Percentiles rank a stretch among this genome's conserved stretches.
Conservation (phyloP, 2,888 invertebrate species). For the Lasioglossum morio region DNA sequence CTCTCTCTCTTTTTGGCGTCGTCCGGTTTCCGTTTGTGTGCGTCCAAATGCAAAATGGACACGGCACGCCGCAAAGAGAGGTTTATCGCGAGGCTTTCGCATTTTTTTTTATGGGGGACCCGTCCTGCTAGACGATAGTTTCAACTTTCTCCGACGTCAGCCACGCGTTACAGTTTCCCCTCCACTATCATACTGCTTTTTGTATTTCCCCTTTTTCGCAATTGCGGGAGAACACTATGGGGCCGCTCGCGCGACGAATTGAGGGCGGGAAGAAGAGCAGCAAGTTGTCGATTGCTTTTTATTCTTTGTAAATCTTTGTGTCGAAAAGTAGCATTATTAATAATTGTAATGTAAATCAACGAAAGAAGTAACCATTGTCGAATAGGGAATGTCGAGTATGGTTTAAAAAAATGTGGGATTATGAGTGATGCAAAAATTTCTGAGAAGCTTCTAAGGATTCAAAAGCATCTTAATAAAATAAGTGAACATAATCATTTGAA, state of each 20-base stretch:
- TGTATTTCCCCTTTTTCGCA: neutral
- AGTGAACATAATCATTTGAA: neutral
- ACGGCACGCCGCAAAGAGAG: conserved; percentile 63
- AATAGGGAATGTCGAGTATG: no score
- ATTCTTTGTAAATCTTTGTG: neutral
- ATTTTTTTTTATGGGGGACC: conserved; percentile 43
- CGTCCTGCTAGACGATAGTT: conserved; percentile 64
- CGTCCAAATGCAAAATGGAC: conserved; percentile 70
- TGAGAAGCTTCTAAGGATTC: neutral
- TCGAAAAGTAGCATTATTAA: no score
- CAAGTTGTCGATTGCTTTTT: neutral
- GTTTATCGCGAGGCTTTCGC: conserved; percentile 63
- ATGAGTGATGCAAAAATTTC: neutral
- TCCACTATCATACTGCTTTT: neutral
- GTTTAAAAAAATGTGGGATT: neutral
- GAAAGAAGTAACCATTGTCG: no score
- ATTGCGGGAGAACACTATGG: conserved; percentile 17
- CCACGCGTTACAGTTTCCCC: neutral
- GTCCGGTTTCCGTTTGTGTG: conserved; percentile 59
- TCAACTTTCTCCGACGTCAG: conserved; percentile 51
- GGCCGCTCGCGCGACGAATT: neutral
- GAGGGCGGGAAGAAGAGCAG: neutral
- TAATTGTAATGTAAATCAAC: no score
- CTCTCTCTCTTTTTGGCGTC: neutral
- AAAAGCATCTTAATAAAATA: neutral